These are phyloP conservation scores for Epirrhoe alternata DNA, from an alignment of 2,888 invertebrate species.

Conservation along the genomic window DNA sequence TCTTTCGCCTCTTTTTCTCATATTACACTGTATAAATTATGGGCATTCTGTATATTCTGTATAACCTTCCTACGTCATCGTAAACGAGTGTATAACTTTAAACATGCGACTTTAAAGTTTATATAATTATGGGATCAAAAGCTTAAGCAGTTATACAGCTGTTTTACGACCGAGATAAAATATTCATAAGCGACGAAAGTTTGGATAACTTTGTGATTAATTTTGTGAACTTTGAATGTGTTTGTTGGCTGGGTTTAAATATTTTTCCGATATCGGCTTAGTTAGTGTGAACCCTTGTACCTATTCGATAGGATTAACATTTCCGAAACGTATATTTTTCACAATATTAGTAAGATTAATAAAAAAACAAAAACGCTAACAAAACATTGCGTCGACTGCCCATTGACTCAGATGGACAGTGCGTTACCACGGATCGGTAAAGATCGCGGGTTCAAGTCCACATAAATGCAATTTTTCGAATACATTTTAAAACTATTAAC, in stretches of 20 bases:
- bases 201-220: conserved; percentile 19
- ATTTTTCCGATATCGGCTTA: not conserved
- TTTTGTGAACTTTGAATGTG: conserved; percentile 11
- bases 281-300: not conserved
- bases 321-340: not conserved
- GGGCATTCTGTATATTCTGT: not conserved
- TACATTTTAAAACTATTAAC: too few relatives aligned
- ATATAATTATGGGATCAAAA: conserved; percentile 7
- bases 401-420: too few relatives aligned
- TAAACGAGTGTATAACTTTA: not conserved
- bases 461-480: too few relatives aligned
- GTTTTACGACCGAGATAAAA: conserved; percentile 21
- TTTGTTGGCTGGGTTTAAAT: not conserved
- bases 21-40: not conserved
- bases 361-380: too few relatives aligned
- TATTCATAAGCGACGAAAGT: conserved; percentile 28
- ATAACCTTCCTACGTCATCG: not conserved
- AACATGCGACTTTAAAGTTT: conserved; percentile 1
- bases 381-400: too few relatives aligned
- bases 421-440: too few relatives aligned
- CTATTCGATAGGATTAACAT: not conserved
- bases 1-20: too few relatives aligned
- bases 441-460: too few relatives aligned
- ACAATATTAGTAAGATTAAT: too few relatives aligned
- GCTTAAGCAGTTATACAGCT: conserved; percentile 18